Evolutionary conservation across 2,113 vertebrate species (phyloP), one percentile per base, ranked within the genome.

Genomic region (Calypte anna): DNA sequence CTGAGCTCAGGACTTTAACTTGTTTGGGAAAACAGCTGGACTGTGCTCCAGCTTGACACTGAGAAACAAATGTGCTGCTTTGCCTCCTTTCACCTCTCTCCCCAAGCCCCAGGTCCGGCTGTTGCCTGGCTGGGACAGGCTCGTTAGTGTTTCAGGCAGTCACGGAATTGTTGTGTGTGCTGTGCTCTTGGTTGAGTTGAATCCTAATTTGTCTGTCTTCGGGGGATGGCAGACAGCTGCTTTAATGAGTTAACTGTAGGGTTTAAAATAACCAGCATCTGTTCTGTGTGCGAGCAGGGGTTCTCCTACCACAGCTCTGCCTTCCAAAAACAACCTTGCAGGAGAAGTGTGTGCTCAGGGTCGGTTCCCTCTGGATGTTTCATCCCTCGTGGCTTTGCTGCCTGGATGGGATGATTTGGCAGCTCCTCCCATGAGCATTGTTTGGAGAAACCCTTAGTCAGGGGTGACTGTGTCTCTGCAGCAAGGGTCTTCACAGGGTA

Each of bases 191-290:
- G 93, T 84, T 97, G 97, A 97, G 96, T 93, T 97, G 96, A 67
- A 94, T 97, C 97, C 96, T 97, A 87, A 97, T 98, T 91, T 96
- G 68, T 62, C 96, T 90, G 91, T 97, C 97, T 96, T 97, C 24
- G 4, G 97, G 94, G 94, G 97, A 93, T 28, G 78, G 91, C 84
- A 90, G 97, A 86, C 97, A 98, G 96, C 97, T 98, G 97, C 94
- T 94, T 96, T 93, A 92, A 96, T 93, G 97, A 98, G 96, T 91
- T 89, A 97, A 96, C 86, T 83, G 94, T 88, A 57, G 86, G 88
- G 88, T 97, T 97, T 97, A 95, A 96, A 96, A 96, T 87, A 82
- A 55, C 80, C 15, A 25, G 96, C 97, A 97, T 96, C 96, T 97
- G 97, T 73, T 96, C 93, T 23, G 81, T 36, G 90, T 79, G 90